Evolutionary conservation across 2,888 invertebrate genomes (phyloP), one percentile per base, ranked within the genome.

Genomic region (Sylvicola cinctus): DNA sequence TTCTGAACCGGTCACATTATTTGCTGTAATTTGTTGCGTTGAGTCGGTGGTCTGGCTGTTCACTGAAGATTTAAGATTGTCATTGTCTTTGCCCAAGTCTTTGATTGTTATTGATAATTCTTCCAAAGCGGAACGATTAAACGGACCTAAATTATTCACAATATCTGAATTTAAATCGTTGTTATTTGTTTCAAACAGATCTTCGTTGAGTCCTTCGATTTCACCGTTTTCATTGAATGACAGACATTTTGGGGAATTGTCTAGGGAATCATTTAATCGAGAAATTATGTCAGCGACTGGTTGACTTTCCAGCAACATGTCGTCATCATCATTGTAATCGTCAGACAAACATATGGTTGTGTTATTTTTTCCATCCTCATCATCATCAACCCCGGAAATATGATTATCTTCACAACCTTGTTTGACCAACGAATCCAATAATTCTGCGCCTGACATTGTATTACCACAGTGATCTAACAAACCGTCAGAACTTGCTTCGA

Each of bases 331-430:
- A 4, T 49, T 55, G 44, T 64, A 65, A 36, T 63, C 63, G 8
- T 54, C 56, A 3, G 40, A 29, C 25, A 45, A 38, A 31, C 44
- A 36, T 16, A 36, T 36, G 11, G 36, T 25, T 6, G 20, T 20
- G 30, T 36, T 23, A 29, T 36, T 36, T 14, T 30, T 27, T 30
- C 30, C 34, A 23, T 36, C 33, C 11, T 30, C 25, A 15, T 29
- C 29, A 12, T 20, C 36, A 14, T 48, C 45, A 36, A 44, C 43
- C 16, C 45, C 46, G 37, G 51, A 50, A 42, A 54, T 49, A 42
- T 68, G 65, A 46, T 68, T 67, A 45, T 68, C 68, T 46, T 69
- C 68, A 48, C 69, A 70, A 36, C 68, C 68, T 38, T 66, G 65
- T 45, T 69, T 66, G 4, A 70, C 68, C 31, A 70, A 54, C 2